Evolutionary conservation across 2,113 vertebrate species (phyloP), one percentile per base, ranked within the genome.

Genomic region (Rhinopomastus cyanomelas): DNA sequence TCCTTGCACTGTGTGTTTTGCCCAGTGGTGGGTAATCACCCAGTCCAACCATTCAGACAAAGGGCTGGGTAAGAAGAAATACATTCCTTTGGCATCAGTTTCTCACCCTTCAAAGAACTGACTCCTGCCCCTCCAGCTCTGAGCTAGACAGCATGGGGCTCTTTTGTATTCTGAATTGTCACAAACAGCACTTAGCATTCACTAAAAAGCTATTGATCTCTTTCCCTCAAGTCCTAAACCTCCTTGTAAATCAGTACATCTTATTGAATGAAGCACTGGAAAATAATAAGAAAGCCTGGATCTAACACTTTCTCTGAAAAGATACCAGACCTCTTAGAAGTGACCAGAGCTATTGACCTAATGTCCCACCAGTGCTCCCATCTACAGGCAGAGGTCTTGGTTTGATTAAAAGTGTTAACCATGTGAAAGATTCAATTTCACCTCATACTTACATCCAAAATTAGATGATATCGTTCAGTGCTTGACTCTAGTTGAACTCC

Each of bases 191-290:
- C 62, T 95, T 90, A 62, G 77, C 52, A 66, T 84, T 90, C 81
- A 39, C 92, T 91, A 84, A 94, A 93, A 94, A 81, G 74, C 57
- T 95, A 94, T 88, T 73, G 90, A 95, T 94, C 62, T 85, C 66
- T 75, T 68, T 94, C 88, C 73, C 69, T 91, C 52, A 78, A 83
- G 64, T 83, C 73, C 76, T 88, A 85, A 92, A 85, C 48, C 60
- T 93, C 36, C 30, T 72, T 84, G 37, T 84, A 95, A 95, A 95
- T 94, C 77, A 79, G 80, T 75, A 61, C 61, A 71, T 46, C 59
- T 75, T 39, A 57, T 3, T 65, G 69, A 88, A 20, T 17, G 55
- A 87, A 82, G 75, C 62, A 48, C 48, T 66, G 29, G 65, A 67
- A 92, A 93, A 87, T 65, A 89, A 84, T 60, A 74, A 42, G 61